Base-by-base conservation (phyloP, 2,113 vertebrate species). In the Sinocyclocheilus anshuiensis region DNA sequence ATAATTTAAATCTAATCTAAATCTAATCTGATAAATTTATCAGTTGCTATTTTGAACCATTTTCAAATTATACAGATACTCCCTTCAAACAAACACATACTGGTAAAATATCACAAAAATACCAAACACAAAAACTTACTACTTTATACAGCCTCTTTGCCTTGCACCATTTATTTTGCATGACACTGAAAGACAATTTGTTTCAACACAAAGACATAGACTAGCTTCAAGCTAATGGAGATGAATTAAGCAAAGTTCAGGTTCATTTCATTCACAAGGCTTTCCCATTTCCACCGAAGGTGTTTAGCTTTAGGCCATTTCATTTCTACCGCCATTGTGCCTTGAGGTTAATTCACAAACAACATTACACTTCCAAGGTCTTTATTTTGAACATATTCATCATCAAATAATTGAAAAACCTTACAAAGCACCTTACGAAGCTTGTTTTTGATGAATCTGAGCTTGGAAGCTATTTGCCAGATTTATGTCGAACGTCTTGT, bases 331-430 rank as follows among this genome's bases (percentile, higher is more conserved):
- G 8, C n/a, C 33, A 53, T 67, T 61, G 45, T 33, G 33, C 55
- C 45, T 65, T 20, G 24, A 72, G 22, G 13, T 72, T 69, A 12
- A 79, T 80, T 61, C 33, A 59, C 48, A 81, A 48, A 86, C 42
- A 33, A 50, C 76, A 11, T 57, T 69, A 29, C 76, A 42, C 53
- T 65, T 45, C 48, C 55, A 55, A 72, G 61, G 67, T 61, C 67
- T 80, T 39, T 53, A 45, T 76, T 80, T n/a, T 76, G 15, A 69
- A 84, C 84, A 59, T 81, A 84, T 86, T 80, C 65, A 80, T 86
- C 81, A 84, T 81, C 59, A 86, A 71, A 74, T 53, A 50, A 42
- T 59, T 67, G 76, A 53, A 61, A 9, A 75, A 76, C 29, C 72
- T 24, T 48, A 75, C 39, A 75, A n/a, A 45, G 67, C 33, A 71